A percentile compares a stretch with the other conserved stretches of the same genome.
Conservation (phyloP, 1,140 invertebrate species). For the Bombyx mori region ASM3026992v2 NC_085116.1:2310001-2310500, state of each 20-base stretch:
- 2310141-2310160: no score
- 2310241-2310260: neutral
- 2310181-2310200: no score
- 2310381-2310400: slow-evolving; percentile 30
- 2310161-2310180: no score
- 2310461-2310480: slow-evolving; percentile 33
- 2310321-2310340: slow-evolving; percentile 19
- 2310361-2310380: slow-evolving; percentile 11
- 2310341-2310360: slow-evolving; percentile 27
- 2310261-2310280: neutral
- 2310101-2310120: no score
- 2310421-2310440: slow-evolving; percentile 46
- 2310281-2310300: slow-evolving; percentile 13
- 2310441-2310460: slow-evolving; percentile 47
- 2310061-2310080: no score
- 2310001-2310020: no score
- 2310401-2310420: slow-evolving; percentile 42
- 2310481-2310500: slow-evolving; percentile 40
- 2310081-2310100: no score
- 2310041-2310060: no score
- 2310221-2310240: no score
- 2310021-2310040: no score
- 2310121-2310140: no score
- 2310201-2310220: no score
- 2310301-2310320: slow-evolving; percentile 8